These are phyloP conservation scores for Drosophila parthenogenetica DNA, from an alignment of 2,888 invertebrate genomes.

Conservation along the genomic window DNA sequence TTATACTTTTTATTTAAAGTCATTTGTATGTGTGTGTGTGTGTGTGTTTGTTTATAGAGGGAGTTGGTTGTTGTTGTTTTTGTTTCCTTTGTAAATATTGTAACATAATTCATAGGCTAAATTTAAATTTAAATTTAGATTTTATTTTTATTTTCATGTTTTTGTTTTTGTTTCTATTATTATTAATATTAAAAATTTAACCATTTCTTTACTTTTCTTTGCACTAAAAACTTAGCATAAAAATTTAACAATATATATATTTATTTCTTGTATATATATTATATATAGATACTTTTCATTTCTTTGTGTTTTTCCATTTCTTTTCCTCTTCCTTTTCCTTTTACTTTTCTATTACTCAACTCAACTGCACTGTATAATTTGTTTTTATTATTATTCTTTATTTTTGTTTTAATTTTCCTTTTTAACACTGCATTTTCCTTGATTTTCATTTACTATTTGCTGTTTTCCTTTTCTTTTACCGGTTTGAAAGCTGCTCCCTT, in stretches of 20 bases:
- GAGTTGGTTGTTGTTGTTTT: constrained; percentile 35
- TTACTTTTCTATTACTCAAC: constrained; percentile 46
- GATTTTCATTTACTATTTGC: constrained; percentile 30
- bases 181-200: constrained; percentile 40
- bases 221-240: constrained; percentile 81
- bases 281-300: constrained; percentile 62
- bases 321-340: constrained; percentile 13
- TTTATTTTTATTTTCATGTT: constrained; percentile 30
- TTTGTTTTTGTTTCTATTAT: constrained; percentile 11
- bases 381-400: constrained; percentile 25
- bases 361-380: constrained; percentile 27
- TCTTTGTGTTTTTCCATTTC: constrained; percentile 26
- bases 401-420: background rate
- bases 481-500: constrained; percentile 74
- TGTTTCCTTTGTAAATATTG: constrained; percentile 67
- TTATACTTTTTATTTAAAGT: constrained; percentile 52
- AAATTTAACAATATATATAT: constrained; percentile 76
- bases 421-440: constrained; percentile 29
- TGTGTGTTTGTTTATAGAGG: constrained; percentile 42
- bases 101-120: constrained; percentile 76
- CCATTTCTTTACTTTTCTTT: constrained; percentile 53
- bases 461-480: constrained; percentile 23
- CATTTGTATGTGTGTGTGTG: constrained; percentile 25
- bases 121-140: constrained; percentile 67
- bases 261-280: constrained; percentile 61